Base-by-base conservation (phyloP, 2,888 invertebrate genomes). In the Polyploca ridens region DNA sequence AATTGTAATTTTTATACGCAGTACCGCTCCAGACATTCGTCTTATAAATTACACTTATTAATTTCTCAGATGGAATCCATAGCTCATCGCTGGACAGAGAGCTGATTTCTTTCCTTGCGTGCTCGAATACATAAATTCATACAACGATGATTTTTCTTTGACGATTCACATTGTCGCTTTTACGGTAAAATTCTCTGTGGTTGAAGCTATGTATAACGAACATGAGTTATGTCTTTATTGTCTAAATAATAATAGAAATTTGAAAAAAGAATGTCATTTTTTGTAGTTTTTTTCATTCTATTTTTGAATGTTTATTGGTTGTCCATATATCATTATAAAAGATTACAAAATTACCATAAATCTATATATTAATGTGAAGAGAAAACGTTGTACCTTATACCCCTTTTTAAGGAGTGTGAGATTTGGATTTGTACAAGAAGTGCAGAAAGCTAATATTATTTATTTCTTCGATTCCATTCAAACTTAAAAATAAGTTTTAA, bases 101-200 rank as follows among this genome's bases (percentile, higher is more conserved):
- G 63, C 63, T n/a, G 65, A 65, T 66, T 62, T 44, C 58, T 63
- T 41, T 35, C 27, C 33, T 62, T 58, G 66, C 66, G 38, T 66
- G 63, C 57, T 58, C 44, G 27, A 54, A 49, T 16, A 16, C 49
- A 41, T 35, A 41, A 41, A 49, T 14, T 58, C 27, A 63, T 44
- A 44, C 58, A 33, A 63, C 41, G 33, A 58, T 63, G 33, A 66
- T n/a, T 66, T 63, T 66, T 62, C 66, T 63, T 63, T 41, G 33
- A 33, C 61, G 46, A 16, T 41, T 35, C 58, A 61, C 46, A 59
- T 59, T 62, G 62, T 27, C 59, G 49, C 62, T 35, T 59, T 58
- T 58, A 62, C 64, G 49, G 64, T 65, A 54, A 8, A 27, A 54
- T n/a, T 54, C 8, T 54, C 5, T 7, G 10, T 19, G 0, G 19